A percentile compares a stretch with the other conserved stretches of the same genome.
Conservation (phyloP, 2,888 invertebrate species). For the Celastrina argiolus region DNA sequence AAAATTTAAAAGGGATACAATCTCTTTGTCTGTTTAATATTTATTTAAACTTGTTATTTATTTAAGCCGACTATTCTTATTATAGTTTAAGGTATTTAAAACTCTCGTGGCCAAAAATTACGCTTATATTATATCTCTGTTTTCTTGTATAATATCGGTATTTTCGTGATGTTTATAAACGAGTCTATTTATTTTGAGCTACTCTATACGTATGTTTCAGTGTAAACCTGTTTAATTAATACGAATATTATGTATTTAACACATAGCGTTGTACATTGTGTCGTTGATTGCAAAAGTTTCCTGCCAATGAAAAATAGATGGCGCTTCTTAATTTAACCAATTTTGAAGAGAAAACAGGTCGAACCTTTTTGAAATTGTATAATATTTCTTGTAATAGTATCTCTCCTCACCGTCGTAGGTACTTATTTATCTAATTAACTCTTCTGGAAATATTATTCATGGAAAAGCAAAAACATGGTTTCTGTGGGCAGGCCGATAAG, state of each 20-base stretch:
- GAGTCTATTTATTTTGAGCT: neutral
- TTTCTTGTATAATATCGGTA: neutral
- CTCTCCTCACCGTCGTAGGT: neutral
- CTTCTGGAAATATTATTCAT: neutral
- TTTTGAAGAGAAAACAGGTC: too few species aligned
- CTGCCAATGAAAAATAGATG: neutral
- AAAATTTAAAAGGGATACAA: neutral
- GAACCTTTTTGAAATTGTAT: too few species aligned
- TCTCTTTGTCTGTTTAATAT: neutral
- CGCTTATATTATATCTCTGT: neutral
- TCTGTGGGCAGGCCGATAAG: neutral
- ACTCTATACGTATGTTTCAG: neutral
- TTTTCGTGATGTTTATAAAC: neutral
- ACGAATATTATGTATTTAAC: too few species aligned
- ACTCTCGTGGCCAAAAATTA: neutral
- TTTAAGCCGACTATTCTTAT: neutral
- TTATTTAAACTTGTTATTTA: constrained; percentile 1
- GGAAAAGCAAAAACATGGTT: neutral
- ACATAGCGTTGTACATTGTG: too few species aligned
- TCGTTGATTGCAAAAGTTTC: neutral
- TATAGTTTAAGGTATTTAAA: neutral
- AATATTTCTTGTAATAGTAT: too few species aligned
- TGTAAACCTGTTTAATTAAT: neutral
- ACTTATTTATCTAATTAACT: neutral
- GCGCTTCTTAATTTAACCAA: neutral